Evolutionary conservation across 2,113 vertebrate genomes (phyloP).

Genomic region (Taurulus bubalis): DNA sequence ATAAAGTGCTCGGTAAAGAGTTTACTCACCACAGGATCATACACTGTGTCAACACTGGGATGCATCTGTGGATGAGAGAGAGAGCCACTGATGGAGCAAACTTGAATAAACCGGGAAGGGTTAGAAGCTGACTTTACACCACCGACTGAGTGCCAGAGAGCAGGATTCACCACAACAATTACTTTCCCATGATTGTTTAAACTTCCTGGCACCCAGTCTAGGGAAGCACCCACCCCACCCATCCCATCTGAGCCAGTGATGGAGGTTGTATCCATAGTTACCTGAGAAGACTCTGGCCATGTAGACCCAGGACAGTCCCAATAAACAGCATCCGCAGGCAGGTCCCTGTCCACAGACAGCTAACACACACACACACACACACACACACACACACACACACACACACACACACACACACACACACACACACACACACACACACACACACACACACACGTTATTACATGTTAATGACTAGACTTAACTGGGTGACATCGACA

Average conservation of each 20-base stretch:
- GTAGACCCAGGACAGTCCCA: conserved; percentile 39
- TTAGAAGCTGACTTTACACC: background rate
- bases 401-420: background rate
- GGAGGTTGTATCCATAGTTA: conserved; percentile 34
- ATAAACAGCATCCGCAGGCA: conserved; percentile 30
- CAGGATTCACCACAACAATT: background rate
- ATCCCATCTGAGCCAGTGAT: background rate
- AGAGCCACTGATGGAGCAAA: background rate
- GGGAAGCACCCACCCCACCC: background rate
- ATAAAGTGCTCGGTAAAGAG: conserved; percentile 12
- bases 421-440: background rate
- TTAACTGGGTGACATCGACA: background rate
- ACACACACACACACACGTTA: background rate
- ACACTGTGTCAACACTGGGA: conserved; percentile 63
- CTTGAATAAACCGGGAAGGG: background rate
- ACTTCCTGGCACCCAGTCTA: conserved; percentile 3
- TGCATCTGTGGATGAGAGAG: conserved; percentile 51
- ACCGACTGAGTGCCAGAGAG: background rate
- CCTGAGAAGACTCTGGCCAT: conserved; percentile 56
- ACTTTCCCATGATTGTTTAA: conserved; percentile 16
- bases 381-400: background rate
- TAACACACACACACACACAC: conserved; percentile 29
- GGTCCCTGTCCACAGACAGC: conserved; percentile 62
- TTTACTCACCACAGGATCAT: conserved; percentile 74
- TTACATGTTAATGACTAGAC: background rate